phyloP scores from a whole-genome alignment of 2,113 vertebrate genomes.

The Jaculus jaculus region DNA sequence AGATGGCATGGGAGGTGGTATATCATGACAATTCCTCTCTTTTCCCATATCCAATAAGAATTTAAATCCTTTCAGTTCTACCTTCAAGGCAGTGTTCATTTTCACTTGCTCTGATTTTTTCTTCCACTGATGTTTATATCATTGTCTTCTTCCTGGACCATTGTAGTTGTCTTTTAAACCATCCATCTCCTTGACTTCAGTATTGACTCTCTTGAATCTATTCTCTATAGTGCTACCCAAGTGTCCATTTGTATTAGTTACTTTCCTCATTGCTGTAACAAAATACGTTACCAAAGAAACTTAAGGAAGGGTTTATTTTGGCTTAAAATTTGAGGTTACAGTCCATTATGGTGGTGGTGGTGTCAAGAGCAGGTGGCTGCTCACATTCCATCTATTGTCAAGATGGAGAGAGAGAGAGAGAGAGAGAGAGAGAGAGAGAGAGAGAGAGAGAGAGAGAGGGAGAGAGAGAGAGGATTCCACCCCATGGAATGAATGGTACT shows the following conservation, averaged over 20 bases:
- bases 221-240: background rate
- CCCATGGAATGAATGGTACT: too few species aligned
- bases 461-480: too few species aligned
- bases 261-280: too few species aligned
- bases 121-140: background rate
- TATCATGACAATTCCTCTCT: background rate
- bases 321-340: too few species aligned
- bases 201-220: background rate
- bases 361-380: too few species aligned
- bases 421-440: too few species aligned
- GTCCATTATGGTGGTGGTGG: too few species aligned
- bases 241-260: background rate
- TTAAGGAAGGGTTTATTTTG: too few species aligned
- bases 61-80: background rate
- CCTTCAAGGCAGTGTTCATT: background rate
- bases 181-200: conserved; percentile 6
- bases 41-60: background rate
- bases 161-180: background rate
- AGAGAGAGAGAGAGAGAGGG: too few species aligned
- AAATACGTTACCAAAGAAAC: too few species aligned
- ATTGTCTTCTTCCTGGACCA: background rate
- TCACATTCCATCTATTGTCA: too few species aligned
- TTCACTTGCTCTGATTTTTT: background rate
- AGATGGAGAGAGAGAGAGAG: too few species aligned
- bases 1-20: background rate